Conservation (phyloP, 2,797 vertebrate genomes). For the Serranus cabrilla region DNA sequence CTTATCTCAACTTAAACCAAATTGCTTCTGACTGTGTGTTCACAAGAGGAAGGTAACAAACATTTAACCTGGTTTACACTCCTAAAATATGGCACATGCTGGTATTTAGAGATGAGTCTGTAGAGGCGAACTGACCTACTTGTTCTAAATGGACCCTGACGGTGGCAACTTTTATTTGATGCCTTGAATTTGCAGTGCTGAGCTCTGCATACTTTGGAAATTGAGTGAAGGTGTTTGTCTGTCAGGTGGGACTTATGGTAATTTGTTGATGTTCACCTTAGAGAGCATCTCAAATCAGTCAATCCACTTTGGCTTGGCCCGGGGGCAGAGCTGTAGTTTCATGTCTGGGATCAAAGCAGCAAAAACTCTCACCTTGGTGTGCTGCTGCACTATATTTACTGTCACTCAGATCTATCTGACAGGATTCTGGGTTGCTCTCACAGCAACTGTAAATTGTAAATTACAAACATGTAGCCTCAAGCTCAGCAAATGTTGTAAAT, state of each 20-base stretch:
- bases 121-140: slow-evolving; percentile 51
- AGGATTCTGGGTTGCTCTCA: slow-evolving; percentile 3
- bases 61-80: slow-evolving; percentile 41
- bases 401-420: slow-evolving; percentile 23
- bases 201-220: slow-evolving; percentile 36
- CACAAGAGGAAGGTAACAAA: slow-evolving; percentile 21
- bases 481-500: slow-evolving; percentile 9
- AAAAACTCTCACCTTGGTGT: slow-evolving; percentile 28
- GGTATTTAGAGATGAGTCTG: slow-evolving; percentile 42
- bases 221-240: slow-evolving; percentile 40
- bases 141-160: slow-evolving; percentile 51
- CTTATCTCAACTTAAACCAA: neutral
- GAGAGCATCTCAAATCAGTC: slow-evolving; percentile 48
- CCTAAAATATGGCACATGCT: slow-evolving; percentile 35
- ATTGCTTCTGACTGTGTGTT: slow-evolving; percentile 26
- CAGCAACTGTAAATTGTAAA: slow-evolving; percentile 20
- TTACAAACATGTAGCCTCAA: slow-evolving; percentile 9
- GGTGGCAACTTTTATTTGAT: slow-evolving; percentile 40
- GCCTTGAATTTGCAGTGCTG: slow-evolving; percentile 25
- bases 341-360: slow-evolving; percentile 50
- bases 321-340: slow-evolving; percentile 38
- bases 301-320: slow-evolving; percentile 44
- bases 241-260: slow-evolving; percentile 46
- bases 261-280: slow-evolving; percentile 49
- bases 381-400: slow-evolving; percentile 30